phyloP scores from a whole-genome alignment of 1,140 invertebrate species.

The Oncopeltus fasciatus region DNA sequence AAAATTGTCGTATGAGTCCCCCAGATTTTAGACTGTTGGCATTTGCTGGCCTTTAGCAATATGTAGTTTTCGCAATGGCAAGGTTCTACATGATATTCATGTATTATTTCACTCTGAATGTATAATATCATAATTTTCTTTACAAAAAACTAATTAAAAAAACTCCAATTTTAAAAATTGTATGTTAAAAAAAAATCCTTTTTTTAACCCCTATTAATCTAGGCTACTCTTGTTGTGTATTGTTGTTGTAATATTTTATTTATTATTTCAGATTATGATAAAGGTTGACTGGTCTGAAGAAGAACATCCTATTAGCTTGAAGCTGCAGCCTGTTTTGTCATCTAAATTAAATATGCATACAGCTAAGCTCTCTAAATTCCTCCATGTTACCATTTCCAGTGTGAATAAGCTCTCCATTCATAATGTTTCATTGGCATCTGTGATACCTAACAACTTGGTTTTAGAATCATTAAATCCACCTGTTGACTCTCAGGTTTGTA shows the following conservation, averaged over 20 bases:
- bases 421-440: slow-evolving; percentile 13
- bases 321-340: slow-evolving; percentile 68
- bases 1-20: too few species aligned
- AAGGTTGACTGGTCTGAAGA: slow-evolving; percentile 57
- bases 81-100: too few species aligned
- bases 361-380: slow-evolving; percentile 61
- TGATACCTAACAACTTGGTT: slow-evolving; percentile 24
- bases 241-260: slow-evolving; percentile 1
- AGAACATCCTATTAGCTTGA: slow-evolving; percentile 49
- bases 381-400: slow-evolving; percentile 50
- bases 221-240: too few species aligned
- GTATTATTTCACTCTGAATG: too few species aligned
- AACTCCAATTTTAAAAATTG: too few species aligned
- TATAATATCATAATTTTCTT: too few species aligned
- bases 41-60: too few species aligned
- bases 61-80: too few species aligned
- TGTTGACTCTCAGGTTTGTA: background rate
- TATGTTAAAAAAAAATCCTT: too few species aligned
- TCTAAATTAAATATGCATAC: slow-evolving; percentile 67
- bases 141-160: too few species aligned
- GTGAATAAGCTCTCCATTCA: background rate
- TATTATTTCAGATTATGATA: slow-evolving; percentile 40
- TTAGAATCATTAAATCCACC: slow-evolving; percentile 17
- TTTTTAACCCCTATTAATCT: too few species aligned
- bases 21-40: too few species aligned